Evolutionary conservation across 2,113 vertebrate species (phyloP), one percentile per base, ranked within the genome.

Genomic region (Sprattus sprattus): DNA sequence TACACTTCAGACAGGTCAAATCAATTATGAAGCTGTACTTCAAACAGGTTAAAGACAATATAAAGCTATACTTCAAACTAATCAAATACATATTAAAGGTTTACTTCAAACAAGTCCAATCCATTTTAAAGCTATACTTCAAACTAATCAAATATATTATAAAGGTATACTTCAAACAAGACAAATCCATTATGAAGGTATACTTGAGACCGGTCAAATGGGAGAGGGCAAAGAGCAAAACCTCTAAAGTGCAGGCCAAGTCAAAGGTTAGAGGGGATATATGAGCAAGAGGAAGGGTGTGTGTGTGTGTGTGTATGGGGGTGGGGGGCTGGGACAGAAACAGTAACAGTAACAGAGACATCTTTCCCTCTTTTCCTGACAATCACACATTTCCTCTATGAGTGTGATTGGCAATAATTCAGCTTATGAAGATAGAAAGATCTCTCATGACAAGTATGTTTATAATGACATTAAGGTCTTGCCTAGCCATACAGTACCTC

Each of bases 121-220:
- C 39, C 39, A 39, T 39, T 39, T 1, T 39, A 2, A 39, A 39
- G 39, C 39, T 39, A 39, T 39, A 39, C 39, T 39, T 39, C 39
- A 39, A 39, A 39, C 39, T 39, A 39, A 39, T 39, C 39, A 39
- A 39, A 39, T 39, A 1, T 39, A 39, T 39, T 94, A 95, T 94
- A 93, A 95, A 94, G 93, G 95, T 95, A 94, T 95, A 94, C 92
- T 94, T 94, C 92, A 95, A 92, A 92, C 92, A 92, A 91, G 92
- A 94, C 94, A 95, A 96, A 95, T 94, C 39, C 2, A 39, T 39
- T 94, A 95, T 94, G 93, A 95, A 94, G 93, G 95, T 95, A 94
- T 95, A 94, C 92, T 94, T 94, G 91, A 95, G 92, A 92, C 92
- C 91, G 91, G 92, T 95, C 94, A 95, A 96, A 95, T 94, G 92